phyloP scores from a whole-genome alignment of 2,888 invertebrate species.

The Pharmacophagus antenor region DNA sequence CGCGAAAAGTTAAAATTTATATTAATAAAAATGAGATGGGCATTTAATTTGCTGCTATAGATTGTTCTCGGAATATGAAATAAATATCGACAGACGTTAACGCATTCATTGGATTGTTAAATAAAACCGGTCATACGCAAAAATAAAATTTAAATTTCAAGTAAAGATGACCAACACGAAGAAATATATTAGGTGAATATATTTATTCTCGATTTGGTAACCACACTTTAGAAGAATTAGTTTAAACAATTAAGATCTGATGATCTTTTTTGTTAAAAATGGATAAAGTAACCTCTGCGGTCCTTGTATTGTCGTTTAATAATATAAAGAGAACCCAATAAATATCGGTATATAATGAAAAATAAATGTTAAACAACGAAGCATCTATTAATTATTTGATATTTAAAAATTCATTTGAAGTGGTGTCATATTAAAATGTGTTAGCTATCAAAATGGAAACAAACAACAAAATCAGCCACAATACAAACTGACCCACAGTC shows the following conservation, averaged over 20 bases:
- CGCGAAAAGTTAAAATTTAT: constrained; percentile 12
- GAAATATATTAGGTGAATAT: neutral
- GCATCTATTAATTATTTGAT: no score
- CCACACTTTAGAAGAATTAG: neutral
- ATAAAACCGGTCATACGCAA: neutral
- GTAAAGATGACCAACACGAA: neutral
- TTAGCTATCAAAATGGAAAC: no score
- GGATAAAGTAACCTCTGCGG: no score
- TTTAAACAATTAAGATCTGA: no score
- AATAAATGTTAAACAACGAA: no score
- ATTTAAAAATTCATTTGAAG: no score
- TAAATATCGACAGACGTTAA: constrained; percentile 12
- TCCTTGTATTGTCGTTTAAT: no score
- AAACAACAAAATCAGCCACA: constrained; percentile 5
- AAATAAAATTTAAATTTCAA: neutral
- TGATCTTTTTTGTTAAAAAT: no score
- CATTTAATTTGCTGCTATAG: constrained; percentile 18
- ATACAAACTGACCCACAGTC: constrained; percentile 23
- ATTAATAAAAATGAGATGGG: constrained; percentile 5
- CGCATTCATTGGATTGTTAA: constrained; percentile 19
- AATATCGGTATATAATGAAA: no score
- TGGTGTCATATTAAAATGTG: no score
- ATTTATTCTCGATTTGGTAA: neutral
- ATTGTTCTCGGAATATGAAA: constrained; percentile 22
- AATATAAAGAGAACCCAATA: no score